A percentile compares a stretch with the other conserved stretches of the same genome.
Evolutionary conservation across 2,797 vertebrate species (phyloP).

Genomic region (Acipenser oxyrinchus): DNA sequence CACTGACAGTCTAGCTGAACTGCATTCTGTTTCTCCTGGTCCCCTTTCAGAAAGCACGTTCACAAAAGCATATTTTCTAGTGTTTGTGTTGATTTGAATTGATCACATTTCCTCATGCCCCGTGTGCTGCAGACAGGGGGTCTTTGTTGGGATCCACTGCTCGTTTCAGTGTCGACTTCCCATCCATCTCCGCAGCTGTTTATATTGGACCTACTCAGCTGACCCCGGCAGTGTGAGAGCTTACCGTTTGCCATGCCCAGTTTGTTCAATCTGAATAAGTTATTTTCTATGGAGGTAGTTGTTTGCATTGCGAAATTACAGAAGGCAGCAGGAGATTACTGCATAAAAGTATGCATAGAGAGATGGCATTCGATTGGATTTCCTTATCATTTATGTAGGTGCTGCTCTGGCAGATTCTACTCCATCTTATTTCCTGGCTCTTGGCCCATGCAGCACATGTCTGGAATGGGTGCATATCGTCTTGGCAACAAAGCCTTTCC

Average conservation of each 20-base stretch:
- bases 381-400: too few relatives aligned
- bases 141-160: not conserved
- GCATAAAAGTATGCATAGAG: too few relatives aligned
- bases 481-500: not conserved
- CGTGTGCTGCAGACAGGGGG: not conserved
- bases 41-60: not conserved
- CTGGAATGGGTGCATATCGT: not conserved
- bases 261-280: not conserved
- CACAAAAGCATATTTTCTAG: not conserved
- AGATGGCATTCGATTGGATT: too few relatives aligned
- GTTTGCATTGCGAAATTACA: not conserved
- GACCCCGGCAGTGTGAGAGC: conserved; percentile 2
- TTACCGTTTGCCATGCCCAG: not conserved
- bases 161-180: not conserved
- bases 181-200: not conserved
- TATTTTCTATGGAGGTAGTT: not conserved
- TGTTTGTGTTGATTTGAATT: not conserved
- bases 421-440: not conserved
- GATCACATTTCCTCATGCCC: not conserved
- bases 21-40: not conserved
- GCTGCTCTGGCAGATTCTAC: too few relatives aligned
- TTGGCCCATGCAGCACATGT: not conserved
- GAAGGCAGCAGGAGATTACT: conserved; percentile 5
- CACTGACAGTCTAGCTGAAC: too few relatives aligned
- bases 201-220: not conserved